Conservation (phyloP, 2,797 vertebrate species). For the Channallabes apus region DNA sequence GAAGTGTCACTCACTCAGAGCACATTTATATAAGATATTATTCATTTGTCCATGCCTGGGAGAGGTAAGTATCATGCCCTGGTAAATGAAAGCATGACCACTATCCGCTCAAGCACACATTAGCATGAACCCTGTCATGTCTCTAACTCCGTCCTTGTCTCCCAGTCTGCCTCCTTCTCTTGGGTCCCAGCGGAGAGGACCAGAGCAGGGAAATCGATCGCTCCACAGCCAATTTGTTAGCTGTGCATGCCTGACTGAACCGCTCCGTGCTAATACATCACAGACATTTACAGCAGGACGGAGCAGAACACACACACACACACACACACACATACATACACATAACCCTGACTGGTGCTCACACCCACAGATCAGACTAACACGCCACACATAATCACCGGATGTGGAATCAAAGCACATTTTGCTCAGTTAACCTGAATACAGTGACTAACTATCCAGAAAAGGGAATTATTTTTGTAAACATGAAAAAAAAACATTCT, state of each 20-base stretch:
- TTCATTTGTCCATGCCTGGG: not conserved
- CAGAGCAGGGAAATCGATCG: constrained; percentile 44
- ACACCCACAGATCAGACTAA: constrained; percentile 15
- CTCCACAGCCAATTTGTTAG: constrained; percentile 54
- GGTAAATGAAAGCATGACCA: constrained; percentile 36
- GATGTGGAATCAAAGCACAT: not conserved
- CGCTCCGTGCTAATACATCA: constrained; percentile 46
- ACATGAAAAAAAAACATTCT: not conserved
- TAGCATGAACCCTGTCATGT: constrained; percentile 39
- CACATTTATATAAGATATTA: not conserved
- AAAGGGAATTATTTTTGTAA: not conserved
- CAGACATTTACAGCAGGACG: constrained; percentile 35
- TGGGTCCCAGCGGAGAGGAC: constrained; percentile 13
- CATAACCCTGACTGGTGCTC: constrained; percentile 1
- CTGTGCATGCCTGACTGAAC: constrained; percentile 51
- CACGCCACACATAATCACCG: constrained; percentile 5
- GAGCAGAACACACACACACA: constrained; percentile 30
- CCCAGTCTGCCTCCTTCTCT: constrained; percentile 37
- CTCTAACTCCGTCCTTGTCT: constrained; percentile 33
- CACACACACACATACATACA: constrained; percentile 35
- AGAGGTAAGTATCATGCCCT: constrained; percentile 10
- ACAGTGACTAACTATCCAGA: not conserved
- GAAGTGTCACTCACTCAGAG: not conserved
- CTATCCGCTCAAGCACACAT: constrained; percentile 7
- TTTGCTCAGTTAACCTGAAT: not conserved